A percentile compares a stretch with the other conserved stretches of the same genome.
phyloP scores from a whole-genome alignment of 2,797 vertebrate genomes.

The Otus scops region DNA sequence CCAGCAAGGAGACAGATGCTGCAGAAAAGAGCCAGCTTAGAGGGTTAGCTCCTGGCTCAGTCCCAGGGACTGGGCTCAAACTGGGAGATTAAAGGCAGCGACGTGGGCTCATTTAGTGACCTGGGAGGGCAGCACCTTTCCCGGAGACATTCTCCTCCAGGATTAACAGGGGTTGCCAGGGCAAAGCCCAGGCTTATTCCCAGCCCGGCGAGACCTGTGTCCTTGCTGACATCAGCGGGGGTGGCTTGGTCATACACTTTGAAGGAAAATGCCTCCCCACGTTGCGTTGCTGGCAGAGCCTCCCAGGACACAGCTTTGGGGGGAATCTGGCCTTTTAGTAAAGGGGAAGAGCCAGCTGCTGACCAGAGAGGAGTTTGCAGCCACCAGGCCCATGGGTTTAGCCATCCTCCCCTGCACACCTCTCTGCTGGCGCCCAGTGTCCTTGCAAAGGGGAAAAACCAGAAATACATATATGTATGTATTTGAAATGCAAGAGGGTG shows the following conservation, averaged over 20 bases:
- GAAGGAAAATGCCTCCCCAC: neutral
- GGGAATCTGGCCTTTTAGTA: neutral
- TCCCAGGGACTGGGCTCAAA: neutral
- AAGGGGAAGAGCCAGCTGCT: neutral
- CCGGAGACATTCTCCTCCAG: neutral
- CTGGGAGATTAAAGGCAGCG: neutral
- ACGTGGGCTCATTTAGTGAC: fast-evolving
- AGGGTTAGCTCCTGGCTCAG: neutral
- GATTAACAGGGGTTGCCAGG: neutral
- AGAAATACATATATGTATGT: neutral
- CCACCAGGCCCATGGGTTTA: neutral
- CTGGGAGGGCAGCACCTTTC: neutral
- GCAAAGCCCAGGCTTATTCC: neutral
- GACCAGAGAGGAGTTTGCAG: neutral
- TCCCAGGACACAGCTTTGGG: neutral
- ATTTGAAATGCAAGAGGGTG: neutral
- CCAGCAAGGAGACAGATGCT: neutral
- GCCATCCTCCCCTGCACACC: neutral
- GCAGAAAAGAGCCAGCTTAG: neutral
- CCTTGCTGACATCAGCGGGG: neutral
- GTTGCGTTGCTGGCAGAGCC: neutral
- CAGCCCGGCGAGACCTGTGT: neutral
- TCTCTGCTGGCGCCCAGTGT: neutral
- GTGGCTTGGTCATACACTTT: neutral
- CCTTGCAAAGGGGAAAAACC: neutral